phyloP scores from a whole-genome alignment of 2,797 vertebrate genomes.

The Peromyscus nudipes region DNA sequence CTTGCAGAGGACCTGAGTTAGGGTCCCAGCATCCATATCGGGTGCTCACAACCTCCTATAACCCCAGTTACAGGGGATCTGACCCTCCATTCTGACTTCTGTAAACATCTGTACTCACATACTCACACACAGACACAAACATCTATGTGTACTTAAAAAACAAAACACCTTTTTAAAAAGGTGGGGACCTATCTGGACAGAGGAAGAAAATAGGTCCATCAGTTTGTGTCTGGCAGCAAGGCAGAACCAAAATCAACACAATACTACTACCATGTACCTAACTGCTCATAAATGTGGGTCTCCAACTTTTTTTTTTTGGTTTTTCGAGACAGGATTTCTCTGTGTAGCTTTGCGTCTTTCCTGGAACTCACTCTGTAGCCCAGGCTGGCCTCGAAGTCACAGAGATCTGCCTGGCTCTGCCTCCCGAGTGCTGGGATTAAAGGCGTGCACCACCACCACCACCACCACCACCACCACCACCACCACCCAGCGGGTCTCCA shows the following conservation, averaged over 20 bases:
- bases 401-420: no score
- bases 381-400: no score
- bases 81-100: not conserved
- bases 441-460: no score
- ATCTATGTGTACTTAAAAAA: not conserved
- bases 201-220: not conserved
- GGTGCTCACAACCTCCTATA: not conserved
- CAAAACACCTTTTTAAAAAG: not conserved
- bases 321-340: no score
- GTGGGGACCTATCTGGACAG: not conserved
- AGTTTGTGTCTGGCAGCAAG: no score
- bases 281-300: not conserved
- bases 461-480: no score
- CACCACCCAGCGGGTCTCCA: not conserved
- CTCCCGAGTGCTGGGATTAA: no score
- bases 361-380: no score
- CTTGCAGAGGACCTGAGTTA: not conserved
- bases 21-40: not conserved
- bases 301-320: not conserved
- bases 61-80: not conserved
- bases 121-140: not conserved
- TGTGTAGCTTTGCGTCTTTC: no score
- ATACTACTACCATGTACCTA: fast-evolving
- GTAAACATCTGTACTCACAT: not conserved
- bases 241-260: not conserved